Evolutionary conservation across 2,797 vertebrate species (phyloP).

Genomic region (Mastacembelus armatus): DNA sequence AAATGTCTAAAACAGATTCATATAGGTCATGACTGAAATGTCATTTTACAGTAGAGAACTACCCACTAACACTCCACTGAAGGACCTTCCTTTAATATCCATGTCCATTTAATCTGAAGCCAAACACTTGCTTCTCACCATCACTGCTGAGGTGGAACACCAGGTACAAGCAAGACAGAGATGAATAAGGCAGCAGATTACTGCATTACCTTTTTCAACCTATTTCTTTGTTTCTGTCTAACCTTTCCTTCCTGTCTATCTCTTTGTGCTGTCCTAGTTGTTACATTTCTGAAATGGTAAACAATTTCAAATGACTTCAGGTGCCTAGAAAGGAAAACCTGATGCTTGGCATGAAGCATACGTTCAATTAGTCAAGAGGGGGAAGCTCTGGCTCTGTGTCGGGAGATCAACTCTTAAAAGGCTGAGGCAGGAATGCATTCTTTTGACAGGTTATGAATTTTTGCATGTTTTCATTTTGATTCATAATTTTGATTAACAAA

Average conservation of each 20-base stretch:
- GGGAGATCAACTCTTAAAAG: neutral
- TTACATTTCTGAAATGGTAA: neutral
- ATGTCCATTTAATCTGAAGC: constrained; percentile 56
- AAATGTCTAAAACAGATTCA: constrained; percentile 57
- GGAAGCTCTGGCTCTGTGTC: neutral
- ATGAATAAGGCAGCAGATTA: neutral
- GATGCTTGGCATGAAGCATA: neutral
- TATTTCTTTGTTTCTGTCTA: neutral
- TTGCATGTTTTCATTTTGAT: constrained; percentile 14
- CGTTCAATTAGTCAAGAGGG: neutral
- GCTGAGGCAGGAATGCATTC: neutral
- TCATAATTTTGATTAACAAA: neutral
- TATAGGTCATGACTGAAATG: constrained; percentile 73
- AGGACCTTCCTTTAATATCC: constrained; percentile 52
- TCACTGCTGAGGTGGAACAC: constrained; percentile 15
- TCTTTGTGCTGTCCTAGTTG: neutral
- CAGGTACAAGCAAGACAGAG: neutral
- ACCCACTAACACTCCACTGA: constrained; percentile 44
- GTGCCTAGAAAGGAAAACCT: neutral
- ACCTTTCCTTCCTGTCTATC: neutral
- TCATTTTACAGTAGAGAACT: constrained; percentile 66
- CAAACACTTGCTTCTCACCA: constrained; percentile 26
- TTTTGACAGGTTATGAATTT: neutral
- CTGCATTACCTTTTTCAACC: neutral
- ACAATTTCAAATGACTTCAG: neutral